phyloP scores from a whole-genome alignment of 2,888 invertebrate species.

The Dryobota labecula region DNA sequence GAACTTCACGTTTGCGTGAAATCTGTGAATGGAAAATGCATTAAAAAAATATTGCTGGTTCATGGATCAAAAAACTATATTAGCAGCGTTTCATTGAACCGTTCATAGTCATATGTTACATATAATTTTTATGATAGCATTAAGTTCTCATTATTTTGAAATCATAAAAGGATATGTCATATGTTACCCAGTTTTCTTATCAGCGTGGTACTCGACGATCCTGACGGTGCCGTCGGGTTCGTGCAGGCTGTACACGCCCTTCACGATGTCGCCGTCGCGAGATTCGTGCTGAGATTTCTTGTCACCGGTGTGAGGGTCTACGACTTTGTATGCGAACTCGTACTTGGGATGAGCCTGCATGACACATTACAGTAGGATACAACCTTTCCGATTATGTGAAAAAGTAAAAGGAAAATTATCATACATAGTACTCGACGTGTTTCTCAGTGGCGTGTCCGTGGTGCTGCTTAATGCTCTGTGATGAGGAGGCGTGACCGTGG shows the following conservation, averaged over 20 bases:
- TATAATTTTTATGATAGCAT: not conserved
- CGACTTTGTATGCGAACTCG: slow-evolving; percentile 87
- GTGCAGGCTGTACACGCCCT: slow-evolving; percentile 88
- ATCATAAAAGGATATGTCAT: not conserved
- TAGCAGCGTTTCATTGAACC: not conserved
- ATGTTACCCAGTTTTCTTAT: slow-evolving; percentile 58
- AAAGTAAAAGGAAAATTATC: not conserved
- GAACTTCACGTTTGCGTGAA: slow-evolving; percentile 71
- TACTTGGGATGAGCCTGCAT: slow-evolving; percentile 84
- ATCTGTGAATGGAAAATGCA: slow-evolving; percentile 58
- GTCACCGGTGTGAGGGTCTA: slow-evolving; percentile 84
- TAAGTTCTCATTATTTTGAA: not conserved
- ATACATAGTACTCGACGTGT: slow-evolving; percentile 60
- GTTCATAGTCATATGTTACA: not conserved
- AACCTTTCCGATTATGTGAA: not conserved
- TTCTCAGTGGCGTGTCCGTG: slow-evolving; percentile 54
- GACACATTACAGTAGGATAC: not conserved
- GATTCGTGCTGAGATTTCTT: slow-evolving; percentile 77
- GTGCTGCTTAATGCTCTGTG: slow-evolving; percentile 40
- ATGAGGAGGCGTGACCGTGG: slow-evolving; percentile 67
- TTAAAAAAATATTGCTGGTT: not conserved
- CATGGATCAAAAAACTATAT: slow-evolving; percentile 1
- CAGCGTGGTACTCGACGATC: slow-evolving; percentile 64
- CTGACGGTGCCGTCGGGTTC: slow-evolving; percentile 81
- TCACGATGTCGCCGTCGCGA: slow-evolving; percentile 90